These are phyloP conservation scores for Mesodorylaimus sp. DNA, from an alignment of 2,888 invertebrate genomes.

Conservation along the genomic window DNA sequence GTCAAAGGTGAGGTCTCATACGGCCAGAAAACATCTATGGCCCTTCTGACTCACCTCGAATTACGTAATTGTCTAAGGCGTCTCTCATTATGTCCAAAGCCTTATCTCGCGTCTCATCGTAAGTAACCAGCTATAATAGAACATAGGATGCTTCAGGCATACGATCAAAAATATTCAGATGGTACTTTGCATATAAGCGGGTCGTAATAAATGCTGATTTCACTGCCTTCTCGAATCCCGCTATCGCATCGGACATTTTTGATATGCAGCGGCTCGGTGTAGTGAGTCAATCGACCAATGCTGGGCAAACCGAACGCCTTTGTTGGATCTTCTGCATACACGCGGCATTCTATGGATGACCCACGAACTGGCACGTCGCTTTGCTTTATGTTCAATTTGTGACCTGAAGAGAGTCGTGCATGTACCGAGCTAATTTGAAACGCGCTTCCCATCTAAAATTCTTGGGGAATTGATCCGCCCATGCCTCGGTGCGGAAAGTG, in stretches of 20 bases:
- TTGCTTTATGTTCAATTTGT: constrained; percentile 41
- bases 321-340: constrained; percentile 51
- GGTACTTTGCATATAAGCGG: constrained; percentile 48
- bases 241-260: constrained; percentile 41
- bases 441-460: too few relatives aligned
- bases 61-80: constrained; percentile 46
- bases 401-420: constrained; percentile 34
- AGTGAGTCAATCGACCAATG: constrained; percentile 43
- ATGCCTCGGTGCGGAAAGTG: too few relatives aligned
- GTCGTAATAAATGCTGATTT: constrained; percentile 50
- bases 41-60: constrained; percentile 37
- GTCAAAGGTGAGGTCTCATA: too few relatives aligned
- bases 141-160: too few relatives aligned
- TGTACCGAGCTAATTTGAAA: too few relatives aligned
- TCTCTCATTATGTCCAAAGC: constrained; percentile 41
- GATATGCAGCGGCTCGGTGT: constrained; percentile 40
- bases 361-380: constrained; percentile 43
- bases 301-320: constrained; percentile 49
- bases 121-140: constrained; percentile 39
- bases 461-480: too few relatives aligned
- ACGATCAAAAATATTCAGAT: too few relatives aligned
- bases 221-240: constrained; percentile 47
- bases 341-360: constrained; percentile 46
- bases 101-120: constrained; percentile 41
- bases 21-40: too few relatives aligned